These are phyloP conservation scores for Sitophilus oryzae DNA, from an alignment of 1,140 invertebrate species.

Conservation along the genomic window DNA sequence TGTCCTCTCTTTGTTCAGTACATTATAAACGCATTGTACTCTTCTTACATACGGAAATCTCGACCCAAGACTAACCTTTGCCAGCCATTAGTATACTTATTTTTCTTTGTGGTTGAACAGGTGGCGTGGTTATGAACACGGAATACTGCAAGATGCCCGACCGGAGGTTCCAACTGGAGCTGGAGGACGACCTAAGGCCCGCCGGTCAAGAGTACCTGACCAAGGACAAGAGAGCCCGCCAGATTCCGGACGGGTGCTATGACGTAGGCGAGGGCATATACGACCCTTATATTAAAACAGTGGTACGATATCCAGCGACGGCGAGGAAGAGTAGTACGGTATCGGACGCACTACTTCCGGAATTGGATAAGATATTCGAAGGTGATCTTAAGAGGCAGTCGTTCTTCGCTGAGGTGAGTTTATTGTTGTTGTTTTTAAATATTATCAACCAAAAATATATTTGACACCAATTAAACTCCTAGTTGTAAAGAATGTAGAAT, in stretches of 20 bases:
- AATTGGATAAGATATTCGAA: background rate
- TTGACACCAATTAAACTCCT: no score
- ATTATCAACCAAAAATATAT: no score
- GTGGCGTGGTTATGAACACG: constrained; percentile 13
- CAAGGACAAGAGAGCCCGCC: constrained; percentile 30
- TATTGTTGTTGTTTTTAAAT: no score
- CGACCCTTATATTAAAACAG: constrained; percentile 33
- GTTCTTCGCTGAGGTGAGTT: no score
- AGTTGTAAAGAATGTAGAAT: no score
- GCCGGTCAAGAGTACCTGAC: constrained; percentile 40
- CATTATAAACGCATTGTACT: no score
- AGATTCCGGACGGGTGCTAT: constrained; percentile 43
- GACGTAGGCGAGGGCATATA: constrained; percentile 45
- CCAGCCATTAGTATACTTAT: no score
- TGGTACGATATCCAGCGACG: constrained; percentile 3
- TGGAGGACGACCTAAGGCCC: constrained; percentile 39
- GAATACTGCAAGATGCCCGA: constrained; percentile 51
- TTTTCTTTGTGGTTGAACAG: constrained; percentile 4
- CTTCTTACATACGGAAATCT: no score
- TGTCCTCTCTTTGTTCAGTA: no score
- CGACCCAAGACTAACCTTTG: no score
- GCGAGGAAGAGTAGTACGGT: background rate
- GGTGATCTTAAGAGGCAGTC: background rate
- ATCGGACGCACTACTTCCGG: background rate
- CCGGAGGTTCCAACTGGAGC: constrained; percentile 39